Percentiles rank a stretch among this genome's conserved stretches.
These are phyloP conservation scores for Lepetodrilus schrolli DNA, from an alignment of 2,888 invertebrate genomes.

Conservation along the genomic window DNA sequence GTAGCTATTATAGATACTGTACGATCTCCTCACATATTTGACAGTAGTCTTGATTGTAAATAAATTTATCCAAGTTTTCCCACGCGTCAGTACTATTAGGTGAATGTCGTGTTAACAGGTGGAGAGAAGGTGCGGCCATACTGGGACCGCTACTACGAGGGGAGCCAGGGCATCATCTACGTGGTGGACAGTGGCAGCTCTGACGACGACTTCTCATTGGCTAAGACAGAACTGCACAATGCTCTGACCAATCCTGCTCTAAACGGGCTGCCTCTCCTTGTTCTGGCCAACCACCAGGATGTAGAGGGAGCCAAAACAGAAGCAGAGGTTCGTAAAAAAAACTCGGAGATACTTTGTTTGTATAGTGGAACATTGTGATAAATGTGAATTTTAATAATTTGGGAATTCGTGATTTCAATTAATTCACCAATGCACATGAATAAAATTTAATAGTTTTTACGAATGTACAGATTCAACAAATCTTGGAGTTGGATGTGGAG, in stretches of 20 bases:
- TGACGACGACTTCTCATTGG: constrained; percentile 56
- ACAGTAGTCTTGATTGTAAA: too few relatives aligned
- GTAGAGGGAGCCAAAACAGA: constrained; percentile 56
- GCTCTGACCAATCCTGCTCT: constrained; percentile 62
- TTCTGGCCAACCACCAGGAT: constrained; percentile 69
- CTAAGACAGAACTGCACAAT: constrained; percentile 58
- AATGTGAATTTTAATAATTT: not conserved
- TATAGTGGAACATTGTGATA: not conserved
- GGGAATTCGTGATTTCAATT: not conserved
- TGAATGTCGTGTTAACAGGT: too few relatives aligned
- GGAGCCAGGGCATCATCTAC: constrained; percentile 69
- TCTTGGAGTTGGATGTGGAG: constrained; percentile 52
- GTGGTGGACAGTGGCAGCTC: constrained; percentile 66
- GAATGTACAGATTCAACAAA: constrained; percentile 54
- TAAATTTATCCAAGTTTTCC: too few relatives aligned
- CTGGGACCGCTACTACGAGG: constrained; percentile 71
- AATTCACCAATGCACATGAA: not conserved
- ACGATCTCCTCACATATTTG: too few relatives aligned
- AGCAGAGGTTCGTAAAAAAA: constrained; percentile 66
- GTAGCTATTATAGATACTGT: too few relatives aligned
- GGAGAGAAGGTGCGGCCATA: constrained; percentile 69
- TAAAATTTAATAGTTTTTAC: too few relatives aligned
- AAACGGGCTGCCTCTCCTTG: constrained; percentile 63
- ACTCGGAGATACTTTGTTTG: too few relatives aligned
- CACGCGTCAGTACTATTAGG: too few relatives aligned